Evolutionary conservation across 2,113 vertebrate species (phyloP), one percentile per base, ranked within the genome.

Genomic region (Tupaia tana): DNA sequence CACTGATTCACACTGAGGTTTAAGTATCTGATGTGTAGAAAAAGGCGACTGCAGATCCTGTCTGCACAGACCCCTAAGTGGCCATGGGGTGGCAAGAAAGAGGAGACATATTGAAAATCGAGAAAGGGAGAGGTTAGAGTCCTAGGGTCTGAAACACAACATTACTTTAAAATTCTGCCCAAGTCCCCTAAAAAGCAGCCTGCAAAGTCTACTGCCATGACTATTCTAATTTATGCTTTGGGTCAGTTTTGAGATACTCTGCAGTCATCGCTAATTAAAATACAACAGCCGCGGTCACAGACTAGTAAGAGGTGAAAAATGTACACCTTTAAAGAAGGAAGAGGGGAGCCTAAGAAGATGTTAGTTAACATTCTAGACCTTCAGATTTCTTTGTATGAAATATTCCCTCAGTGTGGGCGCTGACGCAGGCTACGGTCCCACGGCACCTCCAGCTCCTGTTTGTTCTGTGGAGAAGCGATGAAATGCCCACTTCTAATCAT

Each of bases 211-310:
- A 58, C 20, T 80, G 90, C 70, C 64, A 24, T 6, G 29, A 86
- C 71, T 75, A 75, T 86, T 90, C 74, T 93, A 93, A 94, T 73
- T 73, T 81, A 79, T 34, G 56, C n/a, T 78, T 0, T 71, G 64
- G 87, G 69, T 96, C 78, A 83, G 82, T 85, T 43, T 11, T 92
- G 80, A 95, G 92, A 71, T 63, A 24, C 18, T 93, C 71, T 43
- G 56, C 67, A 95, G n/a, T 95, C 84, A 91, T 43, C 77, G 52
- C 95, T 94, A 93, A 93, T 92, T 89, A 86, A 96, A 93, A 92
- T 73, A 92, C 69, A 71, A 90, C 66, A 59, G 66, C 64, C 15
- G 27, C 20, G 69, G 92, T 88, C 93, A 90, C 77, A 86, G 64
- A 77, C 66, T 71, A 88, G 56, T 71, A 75, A 89, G 58, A 54